Base-by-base conservation (phyloP, 2,888 invertebrate species). In the Orchesella flavescens region DNA sequence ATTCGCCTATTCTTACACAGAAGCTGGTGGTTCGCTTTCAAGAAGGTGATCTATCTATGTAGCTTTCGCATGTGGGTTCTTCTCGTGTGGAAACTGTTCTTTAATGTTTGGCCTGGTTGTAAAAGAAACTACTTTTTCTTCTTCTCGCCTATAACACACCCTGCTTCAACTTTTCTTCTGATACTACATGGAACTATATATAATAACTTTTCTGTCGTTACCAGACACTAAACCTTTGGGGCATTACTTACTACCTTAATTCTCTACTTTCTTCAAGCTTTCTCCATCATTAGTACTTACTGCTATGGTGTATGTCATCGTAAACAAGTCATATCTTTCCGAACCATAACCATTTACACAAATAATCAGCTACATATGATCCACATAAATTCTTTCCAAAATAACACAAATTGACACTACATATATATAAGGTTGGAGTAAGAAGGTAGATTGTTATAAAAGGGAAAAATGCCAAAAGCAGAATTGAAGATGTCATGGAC, bases 21-120 rank as follows among this genome's bases (percentile, higher is more conserved):
- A 87, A 87, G 66, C 85, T 88, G 61, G 86, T 88, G 68, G 88
- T 88, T 84, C 87, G 88, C 61, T 86, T 88, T 84, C 87, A 87
- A 85, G 88, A 87, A 87, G 87, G 87, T 87, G 83, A 72, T 24
- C 34, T 24, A 23, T 24, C 43, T 55, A 17, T 72, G 72, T n/a
- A 24, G 72, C 59, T 59, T 72, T 5, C 44, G 83, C 69, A 44
- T 76, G 59, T 4, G 57, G 10, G n/a, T 21, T 23, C 1, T 15
- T 63, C 19, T 24, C 59, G 21, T 49, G 49, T 49, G n/a, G 10
- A 49, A 49, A 49, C 49, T 49, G 15, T 65, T 19, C 46, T 77
- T 21, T 44, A 4, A 44, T 43, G 68, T 43, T 43, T 66, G 3
- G n/a, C 57, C 53, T 57, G 57, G 10, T 57, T 61, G 12, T 49